Percentiles rank a stretch among this genome's conserved stretches.
Evolutionary conservation across 2,797 vertebrate genomes (phyloP).

Genomic region (Spinus olivaceus): DNA sequence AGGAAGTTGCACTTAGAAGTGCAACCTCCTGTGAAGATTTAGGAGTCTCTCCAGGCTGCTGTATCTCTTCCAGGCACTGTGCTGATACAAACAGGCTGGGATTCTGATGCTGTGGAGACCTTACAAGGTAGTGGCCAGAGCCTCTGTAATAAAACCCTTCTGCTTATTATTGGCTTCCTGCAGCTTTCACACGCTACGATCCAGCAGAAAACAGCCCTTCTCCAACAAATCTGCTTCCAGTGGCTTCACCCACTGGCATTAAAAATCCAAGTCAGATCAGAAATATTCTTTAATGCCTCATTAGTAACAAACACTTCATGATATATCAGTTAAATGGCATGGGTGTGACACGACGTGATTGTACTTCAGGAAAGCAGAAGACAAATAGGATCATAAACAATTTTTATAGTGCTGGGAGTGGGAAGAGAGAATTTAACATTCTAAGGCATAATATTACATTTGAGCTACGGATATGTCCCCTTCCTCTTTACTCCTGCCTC

Average conservation of each 20-base stretch:
- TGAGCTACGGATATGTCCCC: accelerated
- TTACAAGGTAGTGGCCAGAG: slow-evolving; percentile 20
- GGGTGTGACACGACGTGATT: background rate
- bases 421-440: background rate
- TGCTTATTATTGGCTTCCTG: slow-evolving; percentile 31
- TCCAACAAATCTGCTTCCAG: background rate
- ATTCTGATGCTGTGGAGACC: slow-evolving; percentile 8
- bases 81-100: slow-evolving; percentile 23
- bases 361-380: background rate
- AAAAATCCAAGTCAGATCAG: background rate
- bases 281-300: background rate
- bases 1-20: slow-evolving; percentile 14
- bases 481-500: background rate
- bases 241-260: background rate
- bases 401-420: background rate
- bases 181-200: background rate
- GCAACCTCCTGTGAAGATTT: background rate
- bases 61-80: background rate
- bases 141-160: slow-evolving; percentile 22
- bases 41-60: background rate
- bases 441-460: background rate
- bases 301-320: background rate
- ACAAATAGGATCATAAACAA: background rate
- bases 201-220: background rate
- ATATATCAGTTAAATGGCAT: background rate